A percentile compares a stretch with the other conserved stretches of the same genome.
These are phyloP conservation scores for Trichoplusia ni DNA, from an alignment of 1,140 invertebrate genomes.

Conservation along the genomic window DNA sequence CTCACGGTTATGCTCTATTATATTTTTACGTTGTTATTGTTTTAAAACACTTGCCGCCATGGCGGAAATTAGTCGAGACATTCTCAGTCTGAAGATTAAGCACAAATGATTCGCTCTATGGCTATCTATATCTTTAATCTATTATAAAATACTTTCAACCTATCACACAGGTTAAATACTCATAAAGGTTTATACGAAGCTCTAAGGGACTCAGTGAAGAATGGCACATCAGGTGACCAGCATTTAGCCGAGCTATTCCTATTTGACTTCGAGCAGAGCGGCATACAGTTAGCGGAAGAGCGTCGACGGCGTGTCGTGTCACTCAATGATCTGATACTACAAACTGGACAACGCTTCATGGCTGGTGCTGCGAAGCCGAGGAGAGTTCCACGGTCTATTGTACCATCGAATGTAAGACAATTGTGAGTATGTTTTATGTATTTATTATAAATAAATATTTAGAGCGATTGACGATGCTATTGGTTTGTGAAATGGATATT, in stretches of 20 bases:
- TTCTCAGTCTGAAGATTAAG: no score
- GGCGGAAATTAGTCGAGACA: no score
- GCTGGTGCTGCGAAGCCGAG: conserved; percentile 86
- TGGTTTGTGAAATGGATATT: no score
- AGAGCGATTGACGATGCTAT: no score
- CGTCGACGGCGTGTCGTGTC: conserved; percentile 90
- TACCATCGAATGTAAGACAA: conserved; percentile 88
- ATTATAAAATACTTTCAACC: neutral
- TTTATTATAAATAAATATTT: no score
- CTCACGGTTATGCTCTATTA: no score
- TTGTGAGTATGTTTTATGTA: conserved; percentile 84
- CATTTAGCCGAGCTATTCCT: conserved; percentile 95
- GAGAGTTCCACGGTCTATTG: conserved; percentile 82
- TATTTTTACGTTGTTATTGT: no score
- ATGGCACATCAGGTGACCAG: conserved; percentile 91
- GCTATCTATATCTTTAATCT: no score
- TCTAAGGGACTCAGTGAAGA: conserved; percentile 85
- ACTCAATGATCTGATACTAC: conserved; percentile 90
- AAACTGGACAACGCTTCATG: conserved; percentile 94
- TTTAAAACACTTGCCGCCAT: no score
- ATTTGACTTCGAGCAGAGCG: conserved; percentile 98
- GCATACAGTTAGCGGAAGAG: conserved; percentile 94
- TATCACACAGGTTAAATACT: conserved; percentile 89
- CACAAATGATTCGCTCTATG: no score
- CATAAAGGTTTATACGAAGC: conserved; percentile 91